Conservation (phyloP, 2,888 invertebrate species). For the Drosophila mulleri region DNA sequence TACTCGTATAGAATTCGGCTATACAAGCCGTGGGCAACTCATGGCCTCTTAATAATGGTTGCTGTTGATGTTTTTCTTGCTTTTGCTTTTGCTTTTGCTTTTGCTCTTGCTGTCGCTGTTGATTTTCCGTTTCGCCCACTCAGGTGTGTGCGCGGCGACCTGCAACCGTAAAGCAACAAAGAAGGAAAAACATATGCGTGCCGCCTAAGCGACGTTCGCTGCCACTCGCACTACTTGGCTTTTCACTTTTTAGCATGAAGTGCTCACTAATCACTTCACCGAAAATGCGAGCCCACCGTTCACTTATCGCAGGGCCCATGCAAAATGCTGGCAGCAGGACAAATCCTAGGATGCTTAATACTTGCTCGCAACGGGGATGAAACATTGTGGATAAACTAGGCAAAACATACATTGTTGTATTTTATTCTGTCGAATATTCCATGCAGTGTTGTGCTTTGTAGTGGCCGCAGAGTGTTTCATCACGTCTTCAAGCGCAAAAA, state of each 20-base stretch:
- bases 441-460: conserved; percentile 36
- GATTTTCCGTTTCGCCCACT: conserved; percentile 72
- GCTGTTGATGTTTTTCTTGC: conserved; percentile 31
- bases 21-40: conserved; percentile 44
- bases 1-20: conserved; percentile 49
- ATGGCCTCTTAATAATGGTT: conserved; percentile 49
- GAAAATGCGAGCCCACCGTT: conserved; percentile 65
- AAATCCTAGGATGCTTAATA: conserved; percentile 34
- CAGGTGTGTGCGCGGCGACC: conserved; percentile 75
- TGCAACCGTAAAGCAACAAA: conserved; percentile 65
- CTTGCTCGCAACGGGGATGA: conserved; percentile 52
- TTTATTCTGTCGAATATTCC: conserved; percentile 11
- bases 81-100: conserved; percentile 57
- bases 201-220: conserved; percentile 78
- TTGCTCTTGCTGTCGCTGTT: conserved; percentile 42
- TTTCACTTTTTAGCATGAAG: conserved; percentile 81
- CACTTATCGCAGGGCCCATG: conserved; percentile 56
- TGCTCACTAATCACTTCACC: conserved; percentile 79
- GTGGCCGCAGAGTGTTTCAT: conserved; percentile 66
- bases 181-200: conserved; percentile 82
- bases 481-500: conserved; percentile 83
- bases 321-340: conserved; percentile 27
- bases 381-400: conserved; percentile 43
- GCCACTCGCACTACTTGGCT: conserved; percentile 82
- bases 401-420: conserved; percentile 31